Conservation (phyloP, 2,797 vertebrate genomes). For the Sylvia borin region DNA sequence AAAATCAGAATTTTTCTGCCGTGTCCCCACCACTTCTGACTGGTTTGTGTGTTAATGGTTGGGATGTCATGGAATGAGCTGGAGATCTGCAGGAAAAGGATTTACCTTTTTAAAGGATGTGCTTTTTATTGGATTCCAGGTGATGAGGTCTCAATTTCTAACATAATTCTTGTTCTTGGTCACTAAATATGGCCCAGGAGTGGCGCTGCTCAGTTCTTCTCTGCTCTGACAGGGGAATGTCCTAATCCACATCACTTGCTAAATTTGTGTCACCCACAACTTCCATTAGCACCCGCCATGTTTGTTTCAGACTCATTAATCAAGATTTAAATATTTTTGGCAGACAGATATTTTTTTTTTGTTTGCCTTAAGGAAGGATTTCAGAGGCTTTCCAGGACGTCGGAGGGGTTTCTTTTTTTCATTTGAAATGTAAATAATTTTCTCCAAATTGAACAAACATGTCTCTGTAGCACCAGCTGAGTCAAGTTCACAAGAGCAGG, state of each 20-base stretch:
- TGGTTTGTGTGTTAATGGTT: background rate
- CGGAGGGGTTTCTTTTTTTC: background rate
- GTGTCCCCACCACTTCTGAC: background rate
- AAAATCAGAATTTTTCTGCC: background rate
- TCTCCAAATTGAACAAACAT: slow-evolving; percentile 2
- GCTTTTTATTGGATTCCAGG: background rate
- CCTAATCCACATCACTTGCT: background rate
- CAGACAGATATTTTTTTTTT: background rate
- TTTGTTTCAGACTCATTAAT: background rate
- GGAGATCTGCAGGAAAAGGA: background rate
- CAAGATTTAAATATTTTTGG: background rate
- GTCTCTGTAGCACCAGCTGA: background rate
- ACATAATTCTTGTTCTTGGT: background rate
- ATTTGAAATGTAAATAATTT: slow-evolving; percentile 32
- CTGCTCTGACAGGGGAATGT: background rate
- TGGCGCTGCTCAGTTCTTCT: background rate
- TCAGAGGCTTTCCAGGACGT: background rate
- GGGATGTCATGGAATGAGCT: background rate
- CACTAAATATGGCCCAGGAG: background rate
- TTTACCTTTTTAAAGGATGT: background rate
- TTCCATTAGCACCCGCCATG: background rate
- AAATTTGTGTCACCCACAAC: background rate
- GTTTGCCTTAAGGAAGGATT: background rate
- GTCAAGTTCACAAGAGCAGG: background rate
- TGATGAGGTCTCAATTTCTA: background rate